phyloP scores from a whole-genome alignment of 1,140 invertebrate genomes.

The Diorhabda carinulata region DNA sequence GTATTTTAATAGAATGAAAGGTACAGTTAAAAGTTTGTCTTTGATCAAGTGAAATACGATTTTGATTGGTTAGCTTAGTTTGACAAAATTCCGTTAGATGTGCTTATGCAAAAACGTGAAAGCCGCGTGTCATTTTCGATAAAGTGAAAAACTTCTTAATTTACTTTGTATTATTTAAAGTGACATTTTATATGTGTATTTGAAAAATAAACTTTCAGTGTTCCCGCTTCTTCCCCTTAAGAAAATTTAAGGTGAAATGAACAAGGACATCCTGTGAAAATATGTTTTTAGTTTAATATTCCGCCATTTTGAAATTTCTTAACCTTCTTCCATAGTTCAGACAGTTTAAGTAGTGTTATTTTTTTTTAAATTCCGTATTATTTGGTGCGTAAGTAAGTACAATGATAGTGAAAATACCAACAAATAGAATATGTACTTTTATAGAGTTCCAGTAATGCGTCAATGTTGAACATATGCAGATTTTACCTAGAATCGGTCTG shows the following conservation, averaged over 20 bases:
- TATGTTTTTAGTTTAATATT: slow-evolving; percentile 48
- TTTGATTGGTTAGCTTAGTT: slow-evolving; percentile 24
- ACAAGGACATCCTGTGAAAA: slow-evolving; percentile 22
- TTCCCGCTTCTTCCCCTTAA: slow-evolving; percentile 7
- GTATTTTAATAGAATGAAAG: background rate
- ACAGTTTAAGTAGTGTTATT: background rate
- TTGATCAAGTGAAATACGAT: background rate
- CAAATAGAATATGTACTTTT: slow-evolving; percentile 22
- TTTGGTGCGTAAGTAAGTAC: slow-evolving; percentile 23
- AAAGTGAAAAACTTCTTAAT: slow-evolving; percentile 40
- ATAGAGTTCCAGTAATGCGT: slow-evolving; percentile 36
- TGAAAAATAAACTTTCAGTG: slow-evolving; percentile 20
- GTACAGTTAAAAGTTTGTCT: background rate
- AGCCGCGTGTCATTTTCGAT: slow-evolving; percentile 49
- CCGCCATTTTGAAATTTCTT: slow-evolving; percentile 49
- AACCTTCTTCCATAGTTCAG: slow-evolving; percentile 43
- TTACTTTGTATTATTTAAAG: slow-evolving; percentile 27
- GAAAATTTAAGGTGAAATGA: slow-evolving; percentile 13
- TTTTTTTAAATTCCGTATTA: slow-evolving; percentile 29
- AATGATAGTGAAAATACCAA: slow-evolving; percentile 27
- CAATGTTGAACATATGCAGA: slow-evolving; percentile 44
- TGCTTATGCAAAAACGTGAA: slow-evolving; percentile 46
- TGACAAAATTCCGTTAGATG: slow-evolving; percentile 34
- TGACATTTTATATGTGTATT: slow-evolving; percentile 35
- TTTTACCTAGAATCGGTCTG: slow-evolving; percentile 33